These are phyloP conservation scores for Drosophila demipolita DNA, from an alignment of 2,888 invertebrate species.

Conservation along the genomic window DNA sequence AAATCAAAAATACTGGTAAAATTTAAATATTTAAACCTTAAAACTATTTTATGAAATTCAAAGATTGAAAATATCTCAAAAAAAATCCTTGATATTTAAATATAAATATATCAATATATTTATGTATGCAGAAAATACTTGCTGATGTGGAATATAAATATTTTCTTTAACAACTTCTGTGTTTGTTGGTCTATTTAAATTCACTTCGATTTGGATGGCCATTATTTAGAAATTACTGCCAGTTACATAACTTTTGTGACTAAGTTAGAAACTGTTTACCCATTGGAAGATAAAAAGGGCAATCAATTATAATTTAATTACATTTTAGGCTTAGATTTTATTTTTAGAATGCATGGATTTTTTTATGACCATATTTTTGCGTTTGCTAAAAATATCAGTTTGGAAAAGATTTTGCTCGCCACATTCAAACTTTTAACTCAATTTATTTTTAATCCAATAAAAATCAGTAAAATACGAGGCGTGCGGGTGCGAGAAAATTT, in stretches of 20 bases:
- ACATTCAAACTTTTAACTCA: conserved; percentile 32
- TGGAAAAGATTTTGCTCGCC: background rate
- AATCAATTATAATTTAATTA: background rate
- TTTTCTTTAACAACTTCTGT: background rate
- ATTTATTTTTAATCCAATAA: conserved; percentile 58
- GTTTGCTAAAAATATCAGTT: background rate
- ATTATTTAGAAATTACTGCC: background rate
- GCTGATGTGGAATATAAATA: background rate
- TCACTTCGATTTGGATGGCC: background rate
- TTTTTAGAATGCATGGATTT: background rate
- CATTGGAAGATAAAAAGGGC: background rate
- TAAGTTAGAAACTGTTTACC: background rate
- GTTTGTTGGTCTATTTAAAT: background rate
- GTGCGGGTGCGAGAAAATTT: conserved; percentile 39
- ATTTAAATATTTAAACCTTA: background rate
- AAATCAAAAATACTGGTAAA: background rate
- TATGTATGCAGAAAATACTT: background rate
- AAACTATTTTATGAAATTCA: background rate
- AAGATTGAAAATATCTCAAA: background rate
- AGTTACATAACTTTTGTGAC: background rate
- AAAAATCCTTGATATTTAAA: background rate
- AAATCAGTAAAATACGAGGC: conserved; percentile 34
- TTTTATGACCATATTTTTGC: background rate
- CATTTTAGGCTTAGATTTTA: background rate
- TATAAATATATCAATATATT: background rate